These are phyloP conservation scores for Neocrepidodera transversa DNA, from an alignment of 2,888 invertebrate species.

Conservation along the genomic window DNA sequence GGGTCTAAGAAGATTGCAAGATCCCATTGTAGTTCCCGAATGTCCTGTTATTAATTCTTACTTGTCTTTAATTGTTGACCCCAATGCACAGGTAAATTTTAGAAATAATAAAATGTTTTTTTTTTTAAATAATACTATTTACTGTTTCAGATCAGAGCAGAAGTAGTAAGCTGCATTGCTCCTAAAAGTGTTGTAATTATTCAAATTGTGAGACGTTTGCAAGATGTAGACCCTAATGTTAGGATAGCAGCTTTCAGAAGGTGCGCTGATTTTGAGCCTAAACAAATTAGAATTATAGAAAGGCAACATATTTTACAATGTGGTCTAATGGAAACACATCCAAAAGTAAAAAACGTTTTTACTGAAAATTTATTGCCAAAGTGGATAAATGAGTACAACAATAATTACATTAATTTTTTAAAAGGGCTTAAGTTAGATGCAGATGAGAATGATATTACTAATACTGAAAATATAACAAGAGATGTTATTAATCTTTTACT, in stretches of 20 bases:
- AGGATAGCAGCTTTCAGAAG: constrained; percentile 65
- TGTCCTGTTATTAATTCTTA: constrained; percentile 81
- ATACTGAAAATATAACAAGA: constrained; percentile 64
- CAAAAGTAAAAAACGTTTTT: constrained; percentile 62
- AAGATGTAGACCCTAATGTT: constrained; percentile 80
- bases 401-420: constrained; percentile 73
- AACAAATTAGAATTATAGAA: constrained; percentile 68
- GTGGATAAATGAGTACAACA: constrained; percentile 77
- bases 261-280: constrained; percentile 45
- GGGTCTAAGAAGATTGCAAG: constrained; percentile 81
- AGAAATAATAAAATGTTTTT: not conserved
- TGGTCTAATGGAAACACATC: constrained; percentile 70
- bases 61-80: constrained; percentile 74
- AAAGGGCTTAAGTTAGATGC: constrained; percentile 77
- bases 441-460: constrained; percentile 68
- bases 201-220: constrained; percentile 67
- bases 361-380: constrained; percentile 68
- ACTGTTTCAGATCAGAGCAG: constrained; percentile 43
- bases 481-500: constrained; percentile 65
- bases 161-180: constrained; percentile 45
- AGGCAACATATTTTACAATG: constrained; percentile 68
- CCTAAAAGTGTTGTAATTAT: constrained; percentile 41
- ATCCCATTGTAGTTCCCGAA: constrained; percentile 73
- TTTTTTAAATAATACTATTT: not conserved
- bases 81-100: constrained; percentile 68